Conservation (phyloP, 2,888 invertebrate species). For the Pyrgus malvae region DNA sequence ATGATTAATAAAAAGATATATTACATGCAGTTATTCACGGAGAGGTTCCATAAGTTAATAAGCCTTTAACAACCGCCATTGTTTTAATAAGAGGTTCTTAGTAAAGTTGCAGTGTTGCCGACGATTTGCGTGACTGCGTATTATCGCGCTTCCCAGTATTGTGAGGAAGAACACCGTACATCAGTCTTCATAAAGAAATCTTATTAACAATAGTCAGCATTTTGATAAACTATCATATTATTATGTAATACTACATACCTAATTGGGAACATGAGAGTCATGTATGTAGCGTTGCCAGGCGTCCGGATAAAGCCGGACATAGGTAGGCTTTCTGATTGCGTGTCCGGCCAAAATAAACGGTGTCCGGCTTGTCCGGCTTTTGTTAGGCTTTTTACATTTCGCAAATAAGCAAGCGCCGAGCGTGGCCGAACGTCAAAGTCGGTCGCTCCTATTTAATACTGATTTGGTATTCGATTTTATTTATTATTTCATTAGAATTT, state of each 20-base stretch:
- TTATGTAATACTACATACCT: neutral
- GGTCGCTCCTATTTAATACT: too few species aligned
- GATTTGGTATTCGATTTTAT: too few species aligned
- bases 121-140: conserved; percentile 47
- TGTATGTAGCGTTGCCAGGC: too few species aligned
- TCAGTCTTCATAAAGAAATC: conserved; percentile 26
- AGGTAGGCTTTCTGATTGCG: too few species aligned
- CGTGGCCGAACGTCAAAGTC: too few species aligned
- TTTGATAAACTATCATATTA: neutral
- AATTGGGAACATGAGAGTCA: too few species aligned
- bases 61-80: conserved; percentile 11
- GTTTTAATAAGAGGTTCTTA: conserved; percentile 26
- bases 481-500: too few species aligned
- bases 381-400: too few species aligned
- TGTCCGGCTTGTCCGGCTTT: too few species aligned
- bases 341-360: too few species aligned
- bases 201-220: conserved; percentile 26
- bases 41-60: conserved; percentile 7
- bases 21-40: neutral
- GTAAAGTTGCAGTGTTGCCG: conserved; percentile 15
- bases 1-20: neutral
- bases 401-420: too few species aligned
- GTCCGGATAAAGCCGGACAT: too few species aligned
- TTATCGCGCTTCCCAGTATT: conserved; percentile 46
- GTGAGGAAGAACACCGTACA: conserved; percentile 26